phyloP scores from a whole-genome alignment of 2,888 invertebrate species.

The Melieria crassipennis region DNA sequence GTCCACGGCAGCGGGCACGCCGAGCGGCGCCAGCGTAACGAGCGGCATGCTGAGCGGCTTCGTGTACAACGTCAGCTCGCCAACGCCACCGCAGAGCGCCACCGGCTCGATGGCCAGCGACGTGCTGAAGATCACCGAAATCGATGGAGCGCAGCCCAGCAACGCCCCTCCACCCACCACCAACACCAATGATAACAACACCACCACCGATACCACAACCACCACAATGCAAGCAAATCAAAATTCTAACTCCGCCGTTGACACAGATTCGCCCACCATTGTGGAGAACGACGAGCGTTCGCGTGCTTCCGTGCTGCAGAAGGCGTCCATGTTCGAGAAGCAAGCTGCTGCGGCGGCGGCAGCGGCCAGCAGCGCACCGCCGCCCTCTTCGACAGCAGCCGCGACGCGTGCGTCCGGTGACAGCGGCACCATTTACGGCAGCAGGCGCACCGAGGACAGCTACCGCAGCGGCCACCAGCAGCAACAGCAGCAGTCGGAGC shows the following conservation, averaged over 20 bases:
- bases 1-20: constrained; percentile 60
- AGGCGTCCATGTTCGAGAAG: constrained; percentile 66
- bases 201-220: constrained; percentile 33
- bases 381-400: constrained; percentile 25
- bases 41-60: constrained; percentile 50
- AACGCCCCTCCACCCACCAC: constrained; percentile 29
- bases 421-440: constrained; percentile 40
- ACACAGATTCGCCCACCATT: constrained; percentile 46
- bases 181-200: constrained; percentile 30
- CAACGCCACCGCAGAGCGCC: constrained; percentile 53
- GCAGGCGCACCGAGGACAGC: constrained; percentile 39
- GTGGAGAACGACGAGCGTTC: constrained; percentile 62
- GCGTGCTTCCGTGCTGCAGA: constrained; percentile 65
- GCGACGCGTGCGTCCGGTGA: constrained; percentile 24
- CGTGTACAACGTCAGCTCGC: constrained; percentile 58
- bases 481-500: constrained; percentile 45
- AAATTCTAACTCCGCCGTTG: constrained; percentile 40
- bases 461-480: constrained; percentile 30
- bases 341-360: constrained; percentile 59
- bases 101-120: constrained; percentile 50
- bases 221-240: constrained; percentile 23
- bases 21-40: constrained; percentile 58
- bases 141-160: constrained; percentile 41
- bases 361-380: constrained; percentile 35
- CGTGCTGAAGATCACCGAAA: constrained; percentile 63